Percentiles rank a stretch among this genome's conserved stretches.
Conservation (phyloP, 2,888 invertebrate species). For the Pollenia angustigena region DNA sequence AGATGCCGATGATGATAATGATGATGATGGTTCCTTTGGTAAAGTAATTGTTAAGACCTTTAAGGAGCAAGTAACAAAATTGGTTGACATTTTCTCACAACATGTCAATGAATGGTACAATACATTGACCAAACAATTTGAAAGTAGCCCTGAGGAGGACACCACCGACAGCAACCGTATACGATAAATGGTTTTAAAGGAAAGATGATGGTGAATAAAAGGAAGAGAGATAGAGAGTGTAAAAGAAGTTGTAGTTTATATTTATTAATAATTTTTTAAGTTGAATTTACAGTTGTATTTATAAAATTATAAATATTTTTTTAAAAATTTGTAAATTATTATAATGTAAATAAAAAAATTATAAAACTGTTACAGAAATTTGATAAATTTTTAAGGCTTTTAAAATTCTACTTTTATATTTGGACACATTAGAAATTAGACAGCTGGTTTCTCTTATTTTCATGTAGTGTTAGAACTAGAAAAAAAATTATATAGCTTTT, state of each 20-base stretch:
- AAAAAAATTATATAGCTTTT: no score
- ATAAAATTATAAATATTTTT: neutral
- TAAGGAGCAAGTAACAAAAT: conserved; percentile 78
- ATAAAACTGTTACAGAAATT: neutral
- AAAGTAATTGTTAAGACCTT: conserved; percentile 77
- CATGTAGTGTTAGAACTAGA: no score
- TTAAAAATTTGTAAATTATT: neutral
- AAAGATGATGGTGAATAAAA: neutral
- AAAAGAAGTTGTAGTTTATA: neutral
- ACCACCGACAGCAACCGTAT: conserved; percentile 24
- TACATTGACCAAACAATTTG: conserved; percentile 77
- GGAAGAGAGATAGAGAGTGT: neutral
- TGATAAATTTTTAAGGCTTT: no score
- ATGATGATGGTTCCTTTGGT: conserved; percentile 60
- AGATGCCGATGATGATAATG: neutral
- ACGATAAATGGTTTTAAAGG: neutral
- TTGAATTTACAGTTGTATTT: neutral
- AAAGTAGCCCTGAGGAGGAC: neutral
- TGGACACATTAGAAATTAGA: no score
- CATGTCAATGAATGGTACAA: conserved; percentile 82
- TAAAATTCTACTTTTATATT: no score
- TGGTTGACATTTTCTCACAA: conserved; percentile 79
- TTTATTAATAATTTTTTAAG: conserved; percentile 9
- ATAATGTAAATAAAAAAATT: conserved; percentile 16
- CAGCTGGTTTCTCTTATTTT: no score